Percentiles rank a stretch among this genome's conserved stretches.
Conservation (phyloP, 2,113 vertebrate genomes). For the Hirundichthys speculiger region DNA sequence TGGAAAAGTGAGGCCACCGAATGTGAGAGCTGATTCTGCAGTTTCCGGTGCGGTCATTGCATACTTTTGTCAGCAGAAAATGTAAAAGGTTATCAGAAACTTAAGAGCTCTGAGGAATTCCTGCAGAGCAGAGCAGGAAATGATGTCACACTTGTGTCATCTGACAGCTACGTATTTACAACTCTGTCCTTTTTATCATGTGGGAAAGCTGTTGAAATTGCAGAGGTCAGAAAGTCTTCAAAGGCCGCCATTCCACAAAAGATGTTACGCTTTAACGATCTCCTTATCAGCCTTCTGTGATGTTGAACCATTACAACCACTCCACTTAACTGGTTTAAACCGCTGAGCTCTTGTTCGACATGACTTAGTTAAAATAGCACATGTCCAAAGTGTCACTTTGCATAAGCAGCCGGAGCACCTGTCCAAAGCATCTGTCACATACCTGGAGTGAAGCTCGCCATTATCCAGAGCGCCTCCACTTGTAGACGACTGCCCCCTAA, state of each 20-base stretch:
- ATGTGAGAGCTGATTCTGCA: slow-evolving; percentile 44
- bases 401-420: slow-evolving; percentile 20
- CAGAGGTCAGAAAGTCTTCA: slow-evolving; percentile 16
- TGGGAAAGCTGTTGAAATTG: slow-evolving; percentile 22
- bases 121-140: slow-evolving; percentile 42
- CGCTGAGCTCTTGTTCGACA: slow-evolving; percentile 9
- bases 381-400: slow-evolving; percentile 23
- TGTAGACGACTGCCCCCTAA: slow-evolving; percentile 30
- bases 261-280: slow-evolving; percentile 1
- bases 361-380: slow-evolving; percentile 21
- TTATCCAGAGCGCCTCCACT: slow-evolving; percentile 41
- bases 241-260: not conserved
- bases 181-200: slow-evolving; percentile 38
- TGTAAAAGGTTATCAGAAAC: slow-evolving; percentile 35
- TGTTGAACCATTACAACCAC: not conserved
- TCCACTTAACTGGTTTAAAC: not conserved
- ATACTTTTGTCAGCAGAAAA: slow-evolving; percentile 47
- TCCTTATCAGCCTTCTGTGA: slow-evolving; percentile 8
- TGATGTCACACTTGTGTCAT: slow-evolving; percentile 49
- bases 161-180: slow-evolving; percentile 32
- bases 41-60: slow-evolving; percentile 15
- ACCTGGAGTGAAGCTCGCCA: slow-evolving; percentile 34
- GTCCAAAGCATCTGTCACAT: slow-evolving; percentile 46
- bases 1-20: not conserved
- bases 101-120: slow-evolving; percentile 29